Evolutionary conservation across 2,888 invertebrate genomes (phyloP).

Genomic region (Pelosia muscerda): DNA sequence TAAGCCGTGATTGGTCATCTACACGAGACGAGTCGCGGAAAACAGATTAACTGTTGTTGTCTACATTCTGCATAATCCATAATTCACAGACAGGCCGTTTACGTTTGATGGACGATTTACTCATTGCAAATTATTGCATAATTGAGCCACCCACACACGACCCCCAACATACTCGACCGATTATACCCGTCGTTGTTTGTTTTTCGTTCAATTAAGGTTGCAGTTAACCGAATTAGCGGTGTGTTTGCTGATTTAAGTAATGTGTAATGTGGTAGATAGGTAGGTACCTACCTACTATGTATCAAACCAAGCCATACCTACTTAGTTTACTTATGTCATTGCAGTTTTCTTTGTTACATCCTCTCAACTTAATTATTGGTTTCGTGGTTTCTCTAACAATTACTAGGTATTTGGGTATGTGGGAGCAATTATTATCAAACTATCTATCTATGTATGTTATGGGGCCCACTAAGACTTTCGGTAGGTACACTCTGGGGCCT

Average conservation of each 20-base stretch:
- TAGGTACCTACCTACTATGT: too few species aligned
- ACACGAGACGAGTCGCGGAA: too few species aligned
- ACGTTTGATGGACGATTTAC: slow-evolving; percentile 62
- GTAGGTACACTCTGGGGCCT: too few species aligned
- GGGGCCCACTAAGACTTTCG: too few species aligned
- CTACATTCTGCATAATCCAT: background rate
- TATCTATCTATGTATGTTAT: too few species aligned
- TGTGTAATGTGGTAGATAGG: slow-evolving; percentile 50
- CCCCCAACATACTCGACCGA: slow-evolving; percentile 70
- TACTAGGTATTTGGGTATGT: too few species aligned
- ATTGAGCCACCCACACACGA: slow-evolving; percentile 82
- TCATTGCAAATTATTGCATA: slow-evolving; percentile 81
- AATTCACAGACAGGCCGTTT: slow-evolving; percentile 3
- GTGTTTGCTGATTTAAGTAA: slow-evolving; percentile 65
- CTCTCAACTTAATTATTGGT: too few species aligned
- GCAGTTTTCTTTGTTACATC: too few species aligned
- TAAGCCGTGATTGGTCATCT: too few species aligned
- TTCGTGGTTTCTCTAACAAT: too few species aligned
- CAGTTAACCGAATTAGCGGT: slow-evolving; percentile 61
- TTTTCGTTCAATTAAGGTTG: slow-evolving; percentile 79
- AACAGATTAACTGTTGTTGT: too few species aligned
- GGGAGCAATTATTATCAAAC: too few species aligned
- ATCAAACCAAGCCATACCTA: background rate
- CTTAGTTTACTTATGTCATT: background rate
- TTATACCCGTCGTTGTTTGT: slow-evolving; percentile 76